These are phyloP conservation scores for Decapterus maruadsi DNA, from an alignment of 2,797 vertebrate species.

Conservation along the genomic window DNA sequence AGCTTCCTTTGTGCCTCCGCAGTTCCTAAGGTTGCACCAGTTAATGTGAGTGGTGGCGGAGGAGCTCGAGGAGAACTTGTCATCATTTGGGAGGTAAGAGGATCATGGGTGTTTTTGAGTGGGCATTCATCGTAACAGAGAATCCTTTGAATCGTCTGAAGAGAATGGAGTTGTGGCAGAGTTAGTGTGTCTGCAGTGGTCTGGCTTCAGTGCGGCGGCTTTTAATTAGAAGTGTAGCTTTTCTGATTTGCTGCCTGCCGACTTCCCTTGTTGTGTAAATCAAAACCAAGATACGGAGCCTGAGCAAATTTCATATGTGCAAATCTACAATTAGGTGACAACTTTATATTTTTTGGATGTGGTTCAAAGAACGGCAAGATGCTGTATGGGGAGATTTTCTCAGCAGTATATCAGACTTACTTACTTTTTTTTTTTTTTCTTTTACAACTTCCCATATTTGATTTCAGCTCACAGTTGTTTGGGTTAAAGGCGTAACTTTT, in stretches of 20 bases:
- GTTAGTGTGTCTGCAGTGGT: constrained; percentile 50
- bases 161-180: constrained; percentile 60
- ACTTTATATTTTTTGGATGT: constrained; percentile 45
- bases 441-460: constrained; percentile 25
- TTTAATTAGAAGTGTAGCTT: constrained; percentile 77
- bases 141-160: constrained; percentile 55
- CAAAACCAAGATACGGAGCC: constrained; percentile 65
- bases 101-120: constrained; percentile 52
- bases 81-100: constrained; percentile 93
- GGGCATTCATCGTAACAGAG: constrained; percentile 49
- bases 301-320: constrained; percentile 43
- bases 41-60: constrained; percentile 87
- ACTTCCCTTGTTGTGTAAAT: constrained; percentile 70
- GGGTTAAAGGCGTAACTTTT: constrained; percentile 41
- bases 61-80: constrained; percentile 91
- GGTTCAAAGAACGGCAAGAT: constrained; percentile 22
- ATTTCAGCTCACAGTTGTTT: constrained; percentile 48
- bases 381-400: constrained; percentile 12
- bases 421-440: constrained; percentile 10
- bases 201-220: constrained; percentile 61
- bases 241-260: constrained; percentile 73
- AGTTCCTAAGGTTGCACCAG: constrained; percentile 89
- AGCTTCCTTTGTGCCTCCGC: constrained; percentile 52
- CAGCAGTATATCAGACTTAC: constrained; percentile 25
- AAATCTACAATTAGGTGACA: constrained; percentile 57